Evolutionary conservation across 30 jellyfish, hydroid and myxozoan genomes (phyloP), one percentile per base, ranked within the genome.

Genomic region (Haliclystus octoradiatus): DNA sequence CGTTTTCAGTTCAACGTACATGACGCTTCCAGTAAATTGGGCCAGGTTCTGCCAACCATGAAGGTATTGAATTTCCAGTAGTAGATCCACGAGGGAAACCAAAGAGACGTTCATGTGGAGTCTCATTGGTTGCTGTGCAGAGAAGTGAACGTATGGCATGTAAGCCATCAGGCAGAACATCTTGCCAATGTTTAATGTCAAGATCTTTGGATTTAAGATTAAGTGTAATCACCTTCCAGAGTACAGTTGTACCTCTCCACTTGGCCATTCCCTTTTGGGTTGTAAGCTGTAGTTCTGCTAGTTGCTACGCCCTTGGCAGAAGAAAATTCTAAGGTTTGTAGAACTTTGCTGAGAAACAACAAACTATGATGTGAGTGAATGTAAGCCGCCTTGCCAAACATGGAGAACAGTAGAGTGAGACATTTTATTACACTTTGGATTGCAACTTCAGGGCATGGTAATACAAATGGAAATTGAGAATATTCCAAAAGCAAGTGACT

Each of bases 31-130:
- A 23, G 40, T 53, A 68, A 31, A 78, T 70, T 22, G 92, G 83
- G 4, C 85, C 78, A 14, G 84, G 84, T 2, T 65, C 27, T 1
- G 75, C 62, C 53, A 78, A 60, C 79, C 92, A 78, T 65, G 66
- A 46, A 29, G 78, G 84, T 26, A 78, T 51, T 22, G 78, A 33
- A 27, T 61, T 47, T 23, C 88, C 93, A 31, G 83, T 31, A 4
- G 81, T 12, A 19, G 93, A 80, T 50, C 72, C 26, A 15, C 81
- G 61, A 62, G 31, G 69, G 40, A 68, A 84, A 47, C 53, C 14
- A 73, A 84, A 84, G 71, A 84, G 19, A 31, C 95, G 74, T 52
- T 78, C 92, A 60, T 72, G 84, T 9, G 94, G 94, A 26, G 95
- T 79, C 35, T 31, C 49, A 79, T 78, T 84, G 32, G 83, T 84